phyloP scores from a whole-genome alignment of 2,797 vertebrate species.

The Danio jaintianensis region DNA sequence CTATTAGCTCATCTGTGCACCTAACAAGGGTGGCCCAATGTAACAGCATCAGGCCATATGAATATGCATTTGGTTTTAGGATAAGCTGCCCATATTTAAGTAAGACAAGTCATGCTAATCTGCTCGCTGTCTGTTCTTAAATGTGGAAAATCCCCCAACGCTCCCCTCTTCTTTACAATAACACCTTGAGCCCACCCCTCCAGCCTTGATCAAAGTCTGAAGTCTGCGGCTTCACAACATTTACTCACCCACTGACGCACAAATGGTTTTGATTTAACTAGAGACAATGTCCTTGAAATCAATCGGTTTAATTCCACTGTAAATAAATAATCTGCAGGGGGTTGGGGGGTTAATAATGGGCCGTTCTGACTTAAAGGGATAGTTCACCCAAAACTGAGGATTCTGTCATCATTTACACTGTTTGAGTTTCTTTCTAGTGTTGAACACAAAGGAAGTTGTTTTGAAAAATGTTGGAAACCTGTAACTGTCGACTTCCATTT shows the following conservation, averaged over 20 bases:
- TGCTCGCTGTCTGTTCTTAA: slow-evolving; percentile 22
- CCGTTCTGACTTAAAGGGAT: too few relatives aligned
- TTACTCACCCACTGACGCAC: slow-evolving; percentile 42
- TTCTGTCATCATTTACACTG: too few relatives aligned
- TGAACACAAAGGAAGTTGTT: too few relatives aligned
- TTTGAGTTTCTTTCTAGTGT: background rate
- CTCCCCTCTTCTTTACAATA: background rate
- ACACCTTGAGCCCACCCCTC: background rate
- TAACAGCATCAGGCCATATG: slow-evolving; percentile 34
- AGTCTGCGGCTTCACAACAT: slow-evolving; percentile 29
- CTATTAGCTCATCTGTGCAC: slow-evolving; percentile 51
- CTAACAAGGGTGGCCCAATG: slow-evolving; percentile 29
- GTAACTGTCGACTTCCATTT: too few relatives aligned
- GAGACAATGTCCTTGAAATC: background rate
- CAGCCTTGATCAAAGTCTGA: slow-evolving; percentile 23
- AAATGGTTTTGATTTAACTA: background rate
- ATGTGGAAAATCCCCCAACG: slow-evolving; percentile 12
- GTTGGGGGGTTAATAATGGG: too few relatives aligned
- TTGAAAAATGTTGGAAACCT: too few relatives aligned
- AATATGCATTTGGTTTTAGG: slow-evolving; percentile 51
- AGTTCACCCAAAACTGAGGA: too few relatives aligned
- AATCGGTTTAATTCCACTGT: slow-evolving; percentile 41
- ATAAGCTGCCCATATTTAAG: slow-evolving; percentile 30
- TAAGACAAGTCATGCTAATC: slow-evolving; percentile 34
- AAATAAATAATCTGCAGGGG: slow-evolving; percentile 45